Evolutionary conservation across 2,797 vertebrate genomes (phyloP).

Genomic region (Pangasius sanitwongsei): DNA sequence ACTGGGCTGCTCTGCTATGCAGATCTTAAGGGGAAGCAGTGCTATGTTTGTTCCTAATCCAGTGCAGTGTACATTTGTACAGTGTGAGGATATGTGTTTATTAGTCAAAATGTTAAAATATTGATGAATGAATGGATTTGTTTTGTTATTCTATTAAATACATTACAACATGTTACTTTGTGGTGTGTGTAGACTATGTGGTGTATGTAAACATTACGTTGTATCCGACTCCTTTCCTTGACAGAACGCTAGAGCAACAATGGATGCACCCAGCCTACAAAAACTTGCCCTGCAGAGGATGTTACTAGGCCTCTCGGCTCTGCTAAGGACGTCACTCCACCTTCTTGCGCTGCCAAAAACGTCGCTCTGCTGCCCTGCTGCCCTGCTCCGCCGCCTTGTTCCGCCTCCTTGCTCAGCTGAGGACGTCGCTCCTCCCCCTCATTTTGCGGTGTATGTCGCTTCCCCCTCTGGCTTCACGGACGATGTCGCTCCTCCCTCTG

Average conservation of each 20-base stretch:
- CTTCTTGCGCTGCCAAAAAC: too few relatives aligned
- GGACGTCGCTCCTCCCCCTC: too few relatives aligned
- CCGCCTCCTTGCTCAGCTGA: too few relatives aligned
- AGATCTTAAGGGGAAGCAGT: too few relatives aligned
- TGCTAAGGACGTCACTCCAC: too few relatives aligned
- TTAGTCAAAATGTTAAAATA: neutral
- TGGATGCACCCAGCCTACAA: neutral
- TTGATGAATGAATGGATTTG: neutral
- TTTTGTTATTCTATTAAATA: neutral
- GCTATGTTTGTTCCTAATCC: neutral
- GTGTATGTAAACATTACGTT: neutral
- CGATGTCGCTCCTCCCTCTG: too few relatives aligned
- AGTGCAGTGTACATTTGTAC: neutral
- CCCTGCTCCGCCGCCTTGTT: too few relatives aligned
- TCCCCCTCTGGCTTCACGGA: too few relatives aligned
- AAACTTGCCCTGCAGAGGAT: neutral
- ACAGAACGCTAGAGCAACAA: neutral
- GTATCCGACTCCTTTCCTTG: neutral
- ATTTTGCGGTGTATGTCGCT: too few relatives aligned
- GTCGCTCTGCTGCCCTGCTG: too few relatives aligned
- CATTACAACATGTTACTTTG: neutral
- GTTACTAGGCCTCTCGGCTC: too few relatives aligned
- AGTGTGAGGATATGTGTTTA: neutral
- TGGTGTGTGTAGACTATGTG: neutral
- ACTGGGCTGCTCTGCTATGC: too few relatives aligned